Percentiles rank a stretch among this genome's conserved stretches.
Evolutionary conservation across 2,888 invertebrate species (phyloP).

Genomic region (Dynastes hyllus): DNA sequence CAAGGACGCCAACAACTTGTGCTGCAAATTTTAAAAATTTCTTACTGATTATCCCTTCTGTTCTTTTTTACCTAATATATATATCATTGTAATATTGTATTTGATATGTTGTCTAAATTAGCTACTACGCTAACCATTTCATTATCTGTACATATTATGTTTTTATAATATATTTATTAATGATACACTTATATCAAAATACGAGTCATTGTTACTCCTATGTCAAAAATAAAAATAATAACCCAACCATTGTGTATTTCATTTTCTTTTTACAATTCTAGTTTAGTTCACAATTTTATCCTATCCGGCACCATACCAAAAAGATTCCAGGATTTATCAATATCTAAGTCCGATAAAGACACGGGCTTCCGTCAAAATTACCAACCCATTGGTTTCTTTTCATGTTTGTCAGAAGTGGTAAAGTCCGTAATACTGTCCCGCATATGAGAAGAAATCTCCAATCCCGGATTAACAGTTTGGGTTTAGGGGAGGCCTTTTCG

Average conservation of each 20-base stretch:
- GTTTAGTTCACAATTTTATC: neutral
- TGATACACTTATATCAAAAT: conserved; percentile 64
- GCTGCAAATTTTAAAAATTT: conserved; percentile 43
- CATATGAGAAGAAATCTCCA: too few relatives aligned
- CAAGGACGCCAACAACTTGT: conserved; percentile 23
- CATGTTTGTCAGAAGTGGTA: too few relatives aligned
- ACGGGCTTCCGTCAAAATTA: too few relatives aligned
- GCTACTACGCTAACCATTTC: conserved; percentile 67
- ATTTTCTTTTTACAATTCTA: conserved; percentile 25
- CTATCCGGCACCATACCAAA: neutral
- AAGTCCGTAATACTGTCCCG: too few relatives aligned
- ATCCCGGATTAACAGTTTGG: too few relatives aligned
- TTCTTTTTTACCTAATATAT: conserved; percentile 50
- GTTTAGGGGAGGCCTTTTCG: too few relatives aligned
- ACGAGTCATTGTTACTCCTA: conserved; percentile 59
- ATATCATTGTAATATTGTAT: conserved; percentile 58
- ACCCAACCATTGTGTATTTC: conserved; percentile 58
- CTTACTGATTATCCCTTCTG: conserved; percentile 47
- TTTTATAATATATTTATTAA: conserved; percentile 72
- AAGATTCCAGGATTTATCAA: too few relatives aligned
- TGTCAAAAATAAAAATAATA: conserved; percentile 67
- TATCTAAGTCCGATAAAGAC: too few relatives aligned
- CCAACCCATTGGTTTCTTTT: too few relatives aligned
- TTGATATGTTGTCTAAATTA: conserved; percentile 59
- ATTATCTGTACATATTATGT: conserved; percentile 71